A percentile compares a stretch with the other conserved stretches of the same genome.
Conservation (phyloP, 35 echinoderm and acorn worm genomes). For the Eucidaris tribuloides region DNA sequence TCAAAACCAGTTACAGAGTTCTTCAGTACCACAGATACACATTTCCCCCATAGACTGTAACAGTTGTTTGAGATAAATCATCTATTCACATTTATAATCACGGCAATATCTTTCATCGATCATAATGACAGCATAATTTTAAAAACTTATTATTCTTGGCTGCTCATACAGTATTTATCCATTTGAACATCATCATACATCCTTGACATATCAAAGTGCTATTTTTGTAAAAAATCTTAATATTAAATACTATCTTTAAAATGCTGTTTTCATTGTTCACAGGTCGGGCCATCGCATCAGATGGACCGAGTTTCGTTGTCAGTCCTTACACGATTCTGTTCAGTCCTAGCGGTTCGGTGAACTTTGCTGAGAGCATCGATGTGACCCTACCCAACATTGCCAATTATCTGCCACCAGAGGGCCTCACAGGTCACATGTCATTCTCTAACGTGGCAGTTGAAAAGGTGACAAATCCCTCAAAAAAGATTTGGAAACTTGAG, state of each 20-base stretch:
- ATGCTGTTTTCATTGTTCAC: background rate
- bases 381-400: constrained; percentile 52
- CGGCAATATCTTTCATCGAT: no score
- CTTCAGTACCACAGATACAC: no score
- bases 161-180: no score
- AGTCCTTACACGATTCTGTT: constrained; percentile 82
- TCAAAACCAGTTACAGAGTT: background rate
- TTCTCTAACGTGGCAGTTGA: constrained; percentile 82
- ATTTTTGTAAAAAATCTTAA: no score
- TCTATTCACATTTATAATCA: no score
- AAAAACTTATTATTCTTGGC: no score
- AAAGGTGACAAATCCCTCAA: constrained; percentile 77
- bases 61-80: no score
- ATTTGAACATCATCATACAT: no score
- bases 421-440: constrained; percentile 37
- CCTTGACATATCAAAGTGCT: no score
- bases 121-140: no score
- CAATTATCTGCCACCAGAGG: constrained; percentile 84
- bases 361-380: constrained; percentile 75
- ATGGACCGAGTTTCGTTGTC: constrained; percentile 84
- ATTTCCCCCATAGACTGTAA: no score
- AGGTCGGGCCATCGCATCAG: constrained; percentile 77
- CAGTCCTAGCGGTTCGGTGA: constrained; percentile 66
- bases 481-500: no score
- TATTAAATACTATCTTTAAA: background rate